Evolutionary conservation across 2,888 invertebrate species (phyloP), one percentile per base, ranked within the genome.

Genomic region (Phoenoteleia sp.): DNA sequence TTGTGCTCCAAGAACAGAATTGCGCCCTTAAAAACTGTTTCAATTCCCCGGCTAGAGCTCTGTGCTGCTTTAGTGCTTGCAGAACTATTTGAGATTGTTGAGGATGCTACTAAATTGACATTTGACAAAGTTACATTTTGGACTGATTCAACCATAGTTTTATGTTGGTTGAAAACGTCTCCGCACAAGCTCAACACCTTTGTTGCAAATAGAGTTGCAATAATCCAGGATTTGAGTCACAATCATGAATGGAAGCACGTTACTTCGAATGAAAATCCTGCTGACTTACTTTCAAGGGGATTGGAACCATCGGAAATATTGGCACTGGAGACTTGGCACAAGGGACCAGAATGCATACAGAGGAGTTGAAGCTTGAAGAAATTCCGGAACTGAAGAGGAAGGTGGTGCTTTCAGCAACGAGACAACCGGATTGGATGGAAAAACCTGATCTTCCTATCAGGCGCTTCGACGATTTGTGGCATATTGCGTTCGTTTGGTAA

Each of bases 141-240:
- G 66, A 11, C 66, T 2, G 66, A 67, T 23, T 67, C 66, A n/a
- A 67, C 33, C 1, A 67, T 52, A 23, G 36, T 52, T 19, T 23
- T 67, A 13, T 7, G 29, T 29, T 56, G 54, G 69, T 29, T 71
- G 15, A 71, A 45, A 0, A 56, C 13, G 0, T 71, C 69, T 23
- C 69, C 56, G 0, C 69, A 71, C 17, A 6, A 5, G 4, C 52
- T 67, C 4, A 19, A 67, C 19, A 54, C 42, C 0, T 71, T 71
- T 11, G 69, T 71, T 0, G 67, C 67, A 0, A 69, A 69, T 17
- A 52, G 67, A 6, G 67, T 69, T 2, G 33, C 54, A 15, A 27
- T 39, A n/a, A 27, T n/a, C 0, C 67, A 69, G 13, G n/a, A 13
- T 3, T 21, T 52, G 4, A 52, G 39, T 1, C 3, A 7, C 23